A percentile compares a stretch with the other conserved stretches of the same genome.
These are phyloP conservation scores for Xenentodon cancila DNA, from an alignment of 2,797 vertebrate species.

Conservation along the genomic window DNA sequence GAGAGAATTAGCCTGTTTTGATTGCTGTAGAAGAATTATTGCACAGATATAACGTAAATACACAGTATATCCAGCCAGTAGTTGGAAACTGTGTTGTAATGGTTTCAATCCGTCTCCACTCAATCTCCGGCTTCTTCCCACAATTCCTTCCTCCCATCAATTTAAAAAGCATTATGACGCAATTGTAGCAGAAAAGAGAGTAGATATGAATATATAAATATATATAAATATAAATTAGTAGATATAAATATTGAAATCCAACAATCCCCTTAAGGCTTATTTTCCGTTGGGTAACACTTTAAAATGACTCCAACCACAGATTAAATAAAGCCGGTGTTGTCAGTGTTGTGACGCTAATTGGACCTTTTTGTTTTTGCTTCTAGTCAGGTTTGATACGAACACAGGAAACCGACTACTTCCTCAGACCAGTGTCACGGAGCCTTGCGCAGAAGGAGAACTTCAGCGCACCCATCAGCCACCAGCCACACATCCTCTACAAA, in stretches of 20 bases:
- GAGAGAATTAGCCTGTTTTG: too few relatives aligned
- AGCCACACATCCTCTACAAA: conserved; percentile 89
- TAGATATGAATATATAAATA: neutral
- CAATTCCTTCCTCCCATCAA: neutral
- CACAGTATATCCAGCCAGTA: too few relatives aligned
- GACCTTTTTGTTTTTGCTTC: conserved; percentile 72
- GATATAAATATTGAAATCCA: neutral
- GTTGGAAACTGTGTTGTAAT: too few relatives aligned
- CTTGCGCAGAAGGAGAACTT: conserved; percentile 73
- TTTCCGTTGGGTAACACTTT: too few relatives aligned
- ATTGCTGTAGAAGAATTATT: too few relatives aligned
- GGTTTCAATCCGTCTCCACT: too few relatives aligned
- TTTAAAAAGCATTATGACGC: too few relatives aligned
- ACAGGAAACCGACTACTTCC: conserved; percentile 86
- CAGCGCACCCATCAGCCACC: conserved; percentile 68
- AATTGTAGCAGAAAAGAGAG: too few relatives aligned
- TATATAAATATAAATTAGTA: too few relatives aligned
- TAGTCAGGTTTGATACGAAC: conserved; percentile 93
- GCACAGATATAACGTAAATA: too few relatives aligned
- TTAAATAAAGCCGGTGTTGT: neutral
- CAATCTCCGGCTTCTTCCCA: too few relatives aligned
- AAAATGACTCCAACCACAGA: too few relatives aligned
- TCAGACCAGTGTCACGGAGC: conserved; percentile 84
- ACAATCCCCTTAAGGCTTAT: neutral
- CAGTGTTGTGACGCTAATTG: conserved; percentile 36